phyloP scores from a whole-genome alignment of 1,140 invertebrate genomes.

The Papilio polyxenes region DNA sequence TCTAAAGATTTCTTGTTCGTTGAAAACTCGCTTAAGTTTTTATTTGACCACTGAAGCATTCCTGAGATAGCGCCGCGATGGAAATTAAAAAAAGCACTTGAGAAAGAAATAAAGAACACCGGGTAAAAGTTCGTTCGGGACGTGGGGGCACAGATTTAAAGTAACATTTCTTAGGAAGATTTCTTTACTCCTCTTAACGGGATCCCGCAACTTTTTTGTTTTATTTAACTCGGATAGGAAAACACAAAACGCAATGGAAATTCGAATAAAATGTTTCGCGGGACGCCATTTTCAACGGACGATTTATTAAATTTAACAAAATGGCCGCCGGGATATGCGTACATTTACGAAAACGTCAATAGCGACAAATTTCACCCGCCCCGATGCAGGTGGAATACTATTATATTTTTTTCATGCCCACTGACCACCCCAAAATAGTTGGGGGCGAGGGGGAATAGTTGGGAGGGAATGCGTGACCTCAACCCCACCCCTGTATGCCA shows the following conservation, averaged over 20 bases:
- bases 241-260: slow-evolving; percentile 39
- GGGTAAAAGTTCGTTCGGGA: slow-evolving; percentile 53
- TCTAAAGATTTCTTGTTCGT: slow-evolving; percentile 28
- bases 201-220: slow-evolving; percentile 33
- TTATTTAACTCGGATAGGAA: slow-evolving; percentile 27
- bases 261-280: slow-evolving; percentile 39
- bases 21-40: slow-evolving; percentile 76
- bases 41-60: slow-evolving; percentile 81
- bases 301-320: slow-evolving; percentile 61
- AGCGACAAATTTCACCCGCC: slow-evolving; percentile 58
- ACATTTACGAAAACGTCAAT: slow-evolving; percentile 65
- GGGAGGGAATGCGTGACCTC: slow-evolving; percentile 65
- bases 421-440: slow-evolving; percentile 73
- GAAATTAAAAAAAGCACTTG: slow-evolving; percentile 74
- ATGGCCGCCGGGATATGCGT: slow-evolving; percentile 61
- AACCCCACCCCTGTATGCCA: slow-evolving; percentile 46
- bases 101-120: slow-evolving; percentile 61
- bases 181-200: background rate
- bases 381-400: slow-evolving; percentile 73
- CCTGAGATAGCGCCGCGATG: slow-evolving; percentile 76
- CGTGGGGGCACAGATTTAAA: slow-evolving; percentile 38
- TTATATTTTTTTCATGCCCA: slow-evolving; percentile 73
- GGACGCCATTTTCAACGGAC: slow-evolving; percentile 25
- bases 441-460: slow-evolving; percentile 62
- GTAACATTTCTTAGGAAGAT: slow-evolving; percentile 43